Evolutionary conservation across 2,888 invertebrate species (phyloP), one percentile per base, ranked within the genome.

Genomic region (Nasonia oneida): DNA sequence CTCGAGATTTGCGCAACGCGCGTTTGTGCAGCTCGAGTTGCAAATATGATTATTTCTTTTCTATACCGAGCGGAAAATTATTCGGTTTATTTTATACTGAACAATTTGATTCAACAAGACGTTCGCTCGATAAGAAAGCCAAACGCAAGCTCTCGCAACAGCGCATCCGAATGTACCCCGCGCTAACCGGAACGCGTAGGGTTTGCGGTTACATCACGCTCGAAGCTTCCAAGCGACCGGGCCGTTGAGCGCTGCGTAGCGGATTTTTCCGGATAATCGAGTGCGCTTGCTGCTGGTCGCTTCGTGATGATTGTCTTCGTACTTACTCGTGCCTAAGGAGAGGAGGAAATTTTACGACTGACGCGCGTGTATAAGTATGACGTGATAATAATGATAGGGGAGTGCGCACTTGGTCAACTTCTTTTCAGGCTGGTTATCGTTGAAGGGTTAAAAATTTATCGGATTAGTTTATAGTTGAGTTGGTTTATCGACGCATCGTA

Each of bases 221-320:
- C 80, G 71, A 71, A 50, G 42, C 70, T 76, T 77, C 23, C 37
- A 4, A 8, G 70, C 71, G 33, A 14, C 12, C 70, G 37, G 6
- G 37, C n/a, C 37, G 71, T 42, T 61, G 23, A 23, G 57, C 23
- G 57, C 71, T 42, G 23, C 47, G 47, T 15, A 61, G 39, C 61
- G 42, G 81, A 74, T 77, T 84, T 84, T 84, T 84, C 75, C 53
- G 84, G 84, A 73, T 78, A n/a, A 70, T 39, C n/a, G 57, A 39
- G 42, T 29, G 2, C 53, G 33, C n/a, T 2, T 15, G 39, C 14
- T 75, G 53, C 61, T n/a, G 37, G 47, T 2, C 12, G 14, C 29
- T 8, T 29, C 2, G 33, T 12, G 33, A 29, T 67, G 67, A 67
- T 67, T 67, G 23, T 29, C 67, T 67, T 33, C 12, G 33, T 67